Evolutionary conservation across 2,113 vertebrate species (phyloP), one percentile per base, ranked within the genome.

Genomic region (Myotis brandtii): DNA sequence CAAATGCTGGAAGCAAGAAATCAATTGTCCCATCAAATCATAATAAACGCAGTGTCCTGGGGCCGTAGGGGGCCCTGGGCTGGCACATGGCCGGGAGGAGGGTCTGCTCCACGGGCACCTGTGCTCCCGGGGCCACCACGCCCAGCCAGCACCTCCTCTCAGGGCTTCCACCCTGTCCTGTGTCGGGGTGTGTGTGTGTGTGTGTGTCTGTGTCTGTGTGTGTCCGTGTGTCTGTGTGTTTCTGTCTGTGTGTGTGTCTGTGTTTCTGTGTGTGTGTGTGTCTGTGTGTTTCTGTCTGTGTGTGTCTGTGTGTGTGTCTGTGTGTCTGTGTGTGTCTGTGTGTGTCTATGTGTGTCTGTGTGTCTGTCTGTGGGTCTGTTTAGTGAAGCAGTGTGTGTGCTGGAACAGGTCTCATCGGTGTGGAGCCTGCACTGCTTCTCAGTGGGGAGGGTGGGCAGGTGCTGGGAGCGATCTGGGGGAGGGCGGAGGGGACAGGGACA

Each of bases 361-460:
- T 6, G 17, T 14, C 1, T 56, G 4, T 16, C 2, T 46, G 40
- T 75, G n/a, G 23, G n/a, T 21, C 37, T 59, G 40, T 52, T 52
- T 30, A 14, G 18, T 54, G 4, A 17, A 30, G 64, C 64, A 46
- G 30, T 2, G 2, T 21, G 87, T 75, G 34, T n/a, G 18, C 30
- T 21, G 16, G 21, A 21, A 21, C 59, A 10, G 18, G 1, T 17
- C n/a, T 34, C 18, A 1, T 40, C n/a, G 2, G 10, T 62, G 43
- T 46, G 21, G 27, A 37, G 10, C 1, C 25, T 2, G 13, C 32
- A 1, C 64, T 10, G 0, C 14, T 30, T 59, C 64, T 20, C 21
- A 2, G 1, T 14, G 9, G 0, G 16, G 0, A 34, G n/a, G 64
- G 52, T 25, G 13, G 30, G 27, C 0, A 0, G 73, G 7, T 8